Percentiles rank a stretch among this genome's conserved stretches.
These are phyloP conservation scores for Creontiades dilutus DNA, from an alignment of 2,888 invertebrate genomes.

Conservation along the genomic window DNA sequence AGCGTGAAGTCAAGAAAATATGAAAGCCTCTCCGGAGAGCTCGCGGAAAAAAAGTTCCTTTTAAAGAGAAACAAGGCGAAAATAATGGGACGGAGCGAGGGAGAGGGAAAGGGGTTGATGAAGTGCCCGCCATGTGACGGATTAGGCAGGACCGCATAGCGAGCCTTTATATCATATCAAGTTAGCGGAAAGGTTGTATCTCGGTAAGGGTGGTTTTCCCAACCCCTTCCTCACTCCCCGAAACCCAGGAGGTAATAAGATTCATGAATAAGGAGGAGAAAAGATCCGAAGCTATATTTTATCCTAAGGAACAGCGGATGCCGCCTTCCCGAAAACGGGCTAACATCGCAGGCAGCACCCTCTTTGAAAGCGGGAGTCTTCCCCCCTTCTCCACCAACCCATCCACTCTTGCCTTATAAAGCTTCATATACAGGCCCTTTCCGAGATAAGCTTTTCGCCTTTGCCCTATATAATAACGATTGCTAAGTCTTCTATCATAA, in stretches of 20 bases:
- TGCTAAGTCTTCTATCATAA: conserved; percentile 77
- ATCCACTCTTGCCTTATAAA: conserved; percentile 72
- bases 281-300: conserved; percentile 84
- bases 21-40: neutral
- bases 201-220: conserved; percentile 53
- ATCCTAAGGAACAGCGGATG: conserved; percentile 78
- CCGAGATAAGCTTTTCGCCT: conserved; percentile 70
- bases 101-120: conserved; percentile 57
- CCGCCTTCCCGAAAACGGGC: conserved; percentile 79
- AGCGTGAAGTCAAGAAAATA: conserved; percentile 3
- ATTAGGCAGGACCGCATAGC: conserved; percentile 74
- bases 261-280: conserved; percentile 84
- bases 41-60: neutral
- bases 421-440: conserved; percentile 74
- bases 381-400: neutral
- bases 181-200: conserved; percentile 68
- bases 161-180: conserved; percentile 75
- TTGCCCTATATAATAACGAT: conserved; percentile 77
- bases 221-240: too few relatives aligned
- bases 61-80: neutral
- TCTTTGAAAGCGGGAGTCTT: conserved; percentile 81
- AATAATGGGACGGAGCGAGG: neutral
- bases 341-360: conserved; percentile 76
- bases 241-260: conserved; percentile 83
- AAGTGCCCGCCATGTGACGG: conserved; percentile 73